Conservation (phyloP, 2,797 vertebrate species). For the Protonibea diacanthus region DNA sequence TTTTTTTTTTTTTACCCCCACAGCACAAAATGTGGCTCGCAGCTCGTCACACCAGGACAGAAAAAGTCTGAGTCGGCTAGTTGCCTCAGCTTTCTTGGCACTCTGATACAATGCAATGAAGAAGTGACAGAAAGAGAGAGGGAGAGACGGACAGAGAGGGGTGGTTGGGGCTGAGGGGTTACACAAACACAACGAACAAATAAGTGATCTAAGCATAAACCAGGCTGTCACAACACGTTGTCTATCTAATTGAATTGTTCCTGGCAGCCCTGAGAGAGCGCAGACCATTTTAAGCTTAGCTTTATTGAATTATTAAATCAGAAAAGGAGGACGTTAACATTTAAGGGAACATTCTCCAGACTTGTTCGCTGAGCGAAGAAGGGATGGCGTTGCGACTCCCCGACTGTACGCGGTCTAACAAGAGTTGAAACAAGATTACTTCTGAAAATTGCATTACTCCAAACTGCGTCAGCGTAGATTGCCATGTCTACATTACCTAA, state of each 20-base stretch:
- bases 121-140: slow-evolving; percentile 47
- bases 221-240: slow-evolving; percentile 61
- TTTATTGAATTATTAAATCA: slow-evolving; percentile 79
- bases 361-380: slow-evolving; percentile 22
- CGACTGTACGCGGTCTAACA: slow-evolving; percentile 36
- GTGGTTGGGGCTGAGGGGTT: slow-evolving; percentile 35
- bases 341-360: slow-evolving; percentile 60
- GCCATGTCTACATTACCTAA: slow-evolving; percentile 51
- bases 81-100: slow-evolving; percentile 63
- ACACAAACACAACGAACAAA: slow-evolving; percentile 58
- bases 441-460: slow-evolving; percentile 56
- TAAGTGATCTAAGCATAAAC: slow-evolving; percentile 66
- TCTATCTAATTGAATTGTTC: slow-evolving; percentile 70
- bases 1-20: slow-evolving; percentile 37
- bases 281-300: slow-evolving; percentile 67
- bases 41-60: slow-evolving; percentile 61
- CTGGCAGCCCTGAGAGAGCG: slow-evolving; percentile 63
- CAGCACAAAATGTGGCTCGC: slow-evolving; percentile 68
- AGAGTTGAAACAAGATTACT: slow-evolving; percentile 64
- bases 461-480: slow-evolving; percentile 44
- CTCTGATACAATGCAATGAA: slow-evolving; percentile 55
- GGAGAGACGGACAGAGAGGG: slow-evolving; percentile 23
- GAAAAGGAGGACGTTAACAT: slow-evolving; percentile 66
- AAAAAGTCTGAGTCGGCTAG: slow-evolving; percentile 68
- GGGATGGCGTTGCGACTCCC: slow-evolving; percentile 17